Conservation (phyloP, 2,888 invertebrate species). For the Bhutanitis thaidina region DNA sequence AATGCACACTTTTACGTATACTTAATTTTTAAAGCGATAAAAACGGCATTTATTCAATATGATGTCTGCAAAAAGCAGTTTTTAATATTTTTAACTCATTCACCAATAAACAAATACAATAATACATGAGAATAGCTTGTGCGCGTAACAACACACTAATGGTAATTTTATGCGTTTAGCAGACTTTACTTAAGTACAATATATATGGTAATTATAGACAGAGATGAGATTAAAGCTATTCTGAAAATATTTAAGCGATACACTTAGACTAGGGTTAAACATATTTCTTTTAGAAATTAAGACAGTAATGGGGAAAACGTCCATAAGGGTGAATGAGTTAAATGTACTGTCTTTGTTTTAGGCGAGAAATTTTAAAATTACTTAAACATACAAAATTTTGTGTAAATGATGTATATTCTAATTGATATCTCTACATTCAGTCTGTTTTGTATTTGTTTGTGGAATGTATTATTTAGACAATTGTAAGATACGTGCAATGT, state of each 20-base stretch:
- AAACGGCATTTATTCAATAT: constrained; percentile 20
- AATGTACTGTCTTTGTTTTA: background rate
- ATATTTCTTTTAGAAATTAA: too few species aligned
- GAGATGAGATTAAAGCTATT: too few species aligned
- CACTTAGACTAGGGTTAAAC: too few species aligned
- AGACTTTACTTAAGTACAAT: too few species aligned
- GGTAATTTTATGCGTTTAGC: too few species aligned
- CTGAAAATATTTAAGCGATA: too few species aligned
- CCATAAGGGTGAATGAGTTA: constrained; percentile 12
- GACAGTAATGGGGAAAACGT: too few species aligned
- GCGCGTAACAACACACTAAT: background rate
- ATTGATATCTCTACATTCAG: constrained; percentile 52
- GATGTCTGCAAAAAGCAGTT: constrained; percentile 2
- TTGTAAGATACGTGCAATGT: constrained; percentile 33
- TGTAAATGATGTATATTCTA: constrained; percentile 38
- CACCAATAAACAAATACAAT: background rate
- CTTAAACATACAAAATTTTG: constrained; percentile 24
- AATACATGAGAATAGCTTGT: background rate
- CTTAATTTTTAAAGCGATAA: background rate
- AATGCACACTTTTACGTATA: constrained; percentile 5
- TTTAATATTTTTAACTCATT: constrained; percentile 6
- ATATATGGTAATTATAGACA: too few species aligned
- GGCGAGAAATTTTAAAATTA: constrained; percentile 20
- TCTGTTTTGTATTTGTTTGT: constrained; percentile 46
- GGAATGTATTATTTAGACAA: constrained; percentile 45